Evolutionary conservation across 2,888 invertebrate genomes (phyloP), one percentile per base, ranked within the genome.

Genomic region (Watsonalla binaria): DNA sequence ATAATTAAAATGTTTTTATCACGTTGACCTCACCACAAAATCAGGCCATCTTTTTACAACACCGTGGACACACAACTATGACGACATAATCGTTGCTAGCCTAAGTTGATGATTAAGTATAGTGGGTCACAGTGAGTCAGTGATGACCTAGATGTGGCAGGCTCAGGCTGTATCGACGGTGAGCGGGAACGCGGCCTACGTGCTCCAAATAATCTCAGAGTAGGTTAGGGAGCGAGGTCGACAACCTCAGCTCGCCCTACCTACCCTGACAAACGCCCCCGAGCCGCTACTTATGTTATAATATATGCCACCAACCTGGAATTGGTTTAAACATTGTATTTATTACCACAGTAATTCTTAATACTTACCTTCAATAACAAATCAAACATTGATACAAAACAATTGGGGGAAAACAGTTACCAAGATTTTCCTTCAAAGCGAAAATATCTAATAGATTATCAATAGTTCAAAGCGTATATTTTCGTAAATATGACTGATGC

Each of bases 181-280:
- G 60, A 73, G 73, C 76, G 76, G 78, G 80, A 80, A 74, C 66
- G 59, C 70, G 77, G 78, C 82, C 82, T 81, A 79, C 82, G 78
- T 87, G 88, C 82, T 87, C 90, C 78, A 87, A 89, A 89, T 88
- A 84, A 74, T 72, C 69, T 65, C 75, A 62, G 80, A 87, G 86
- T 89, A 86, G 89, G 89, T 84, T 88, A 89, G 86, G 87, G 85
- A 87, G 84, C 76, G 82, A 68, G 87, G 84, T 83, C 85, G 66
- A 76, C 68, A 86, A 86, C 72, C 89, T 70, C 79, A 80, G 82
- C 78, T 67, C 69, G 69, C 68, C 69, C 69, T 70, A 66, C 70
- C 67, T 72, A 72, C 74, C 78, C 80, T 72, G 70, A 66, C 70
- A 65, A 78, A 77, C 80, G 78, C 77, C 82, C 77, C 78, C 76